Evolutionary conservation across 2,113 vertebrate genomes (phyloP).

Genomic region (Dicrurus megarhynchus): DNA sequence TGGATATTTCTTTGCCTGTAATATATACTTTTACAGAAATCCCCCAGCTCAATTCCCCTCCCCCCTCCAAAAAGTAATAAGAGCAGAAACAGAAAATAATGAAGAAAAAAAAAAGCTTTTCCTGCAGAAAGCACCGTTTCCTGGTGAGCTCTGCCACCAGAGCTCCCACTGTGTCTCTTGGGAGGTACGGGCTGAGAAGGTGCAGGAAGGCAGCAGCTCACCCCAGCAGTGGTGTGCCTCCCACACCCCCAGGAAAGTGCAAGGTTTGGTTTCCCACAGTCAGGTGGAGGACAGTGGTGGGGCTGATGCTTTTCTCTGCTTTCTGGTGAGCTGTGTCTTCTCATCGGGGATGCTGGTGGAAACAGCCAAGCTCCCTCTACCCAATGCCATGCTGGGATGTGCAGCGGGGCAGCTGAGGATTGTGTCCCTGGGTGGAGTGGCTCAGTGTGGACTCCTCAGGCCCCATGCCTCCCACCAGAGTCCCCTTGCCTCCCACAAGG

Average conservation of each 20-base stretch:
- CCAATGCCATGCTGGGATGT: accelerated
- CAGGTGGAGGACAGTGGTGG: not conserved
- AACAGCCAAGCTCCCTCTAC: not conserved
- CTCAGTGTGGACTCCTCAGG: not conserved
- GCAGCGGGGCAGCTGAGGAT: not conserved
- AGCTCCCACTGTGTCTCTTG: not conserved
- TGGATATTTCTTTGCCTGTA: not conserved
- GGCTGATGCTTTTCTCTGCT: not conserved
- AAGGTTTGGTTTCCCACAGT: not conserved
- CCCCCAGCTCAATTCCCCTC: not conserved
- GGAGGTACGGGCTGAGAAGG: not conserved
- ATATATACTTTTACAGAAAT: not conserved
- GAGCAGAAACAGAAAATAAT: conserved; percentile 16
- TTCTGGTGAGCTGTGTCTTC: not conserved
- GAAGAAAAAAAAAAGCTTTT: not conserved
- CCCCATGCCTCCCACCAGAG: not conserved
- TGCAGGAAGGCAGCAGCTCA: not conserved
- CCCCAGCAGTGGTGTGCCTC: not conserved
- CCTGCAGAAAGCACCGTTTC: conserved; percentile 27
- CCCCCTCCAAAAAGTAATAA: not conserved
- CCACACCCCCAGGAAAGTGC: not conserved
- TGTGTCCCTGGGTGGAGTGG: not conserved
- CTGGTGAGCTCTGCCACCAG: not conserved
- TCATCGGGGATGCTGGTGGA: not conserved
- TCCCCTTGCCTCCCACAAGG: not conserved